Evolutionary conservation across 2,113 vertebrate genomes (phyloP), one percentile per base, ranked within the genome.

Genomic region (Cacatua alba): DNA sequence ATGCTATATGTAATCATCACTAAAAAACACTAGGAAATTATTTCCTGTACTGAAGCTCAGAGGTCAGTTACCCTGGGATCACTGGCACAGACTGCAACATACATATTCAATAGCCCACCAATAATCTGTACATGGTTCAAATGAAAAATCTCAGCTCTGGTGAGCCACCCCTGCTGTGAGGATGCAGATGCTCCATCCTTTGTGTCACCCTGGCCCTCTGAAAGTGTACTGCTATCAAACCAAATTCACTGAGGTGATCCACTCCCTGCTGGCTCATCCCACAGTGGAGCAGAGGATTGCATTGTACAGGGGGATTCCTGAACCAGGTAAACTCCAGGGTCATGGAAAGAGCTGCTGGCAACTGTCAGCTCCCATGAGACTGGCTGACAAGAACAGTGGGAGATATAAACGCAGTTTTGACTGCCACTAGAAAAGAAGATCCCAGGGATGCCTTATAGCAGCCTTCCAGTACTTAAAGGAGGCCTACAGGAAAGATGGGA

Each of bases 221-320:
- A 16, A 52, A 59, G 8, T 0, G 0, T 8, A 0, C 35, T 15
- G 13, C 29, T 16, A 6, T 29, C 51, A 48, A 24, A 52, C 7
- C 8, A 10, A 71, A 41, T 7, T 6, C 3, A 1, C 16, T 1
- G 1, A n/a, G 31, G 13, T 2, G 1, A 39, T 39, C 44, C 11
- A 19, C 8, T 16, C 31, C 6, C 2, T 24, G 31, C 16, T 18
- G 18, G 41, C 25, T 24, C 2, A 0, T 11, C 18, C 14, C 3
- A 11, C 35, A 25, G 43, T 0, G 3, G 23, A 33, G 37, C 9
- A 0, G 26, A 37, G 37, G 53, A 29, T 18, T 1, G 2, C 0
- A 1, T 10, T 17, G 14, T 37, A 9, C 14, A 19, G 23, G 28
- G 31, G 41, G 1, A 7, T 31, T 52, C 55, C 53, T 25, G 10